phyloP scores from a whole-genome alignment of 2,888 invertebrate species.

The Byasa hedistus region DNA sequence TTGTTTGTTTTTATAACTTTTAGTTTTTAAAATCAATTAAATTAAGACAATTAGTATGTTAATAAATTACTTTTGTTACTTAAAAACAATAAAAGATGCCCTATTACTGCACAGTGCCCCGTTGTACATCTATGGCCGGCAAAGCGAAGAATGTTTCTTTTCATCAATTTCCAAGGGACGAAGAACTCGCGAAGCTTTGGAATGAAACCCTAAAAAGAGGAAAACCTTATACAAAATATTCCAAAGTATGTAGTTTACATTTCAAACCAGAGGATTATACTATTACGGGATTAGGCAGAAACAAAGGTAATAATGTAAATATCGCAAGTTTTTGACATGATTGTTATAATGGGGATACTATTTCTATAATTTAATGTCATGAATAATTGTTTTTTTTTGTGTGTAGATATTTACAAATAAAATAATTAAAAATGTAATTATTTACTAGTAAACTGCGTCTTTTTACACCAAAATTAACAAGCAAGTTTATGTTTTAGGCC shows the following conservation, averaged over 20 bases:
- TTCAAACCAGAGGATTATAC: conserved; percentile 71
- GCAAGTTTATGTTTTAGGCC: conserved; percentile 47
- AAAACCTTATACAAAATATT: conserved; percentile 76
- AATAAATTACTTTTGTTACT: conserved; percentile 3
- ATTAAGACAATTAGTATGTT: conserved; percentile 11
- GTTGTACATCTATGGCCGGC: conserved; percentile 76
- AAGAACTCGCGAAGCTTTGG: conserved; percentile 68
- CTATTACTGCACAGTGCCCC: conserved; percentile 76
- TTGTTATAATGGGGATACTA: conserved; percentile 17
- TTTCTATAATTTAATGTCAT: background rate
- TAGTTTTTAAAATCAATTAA: background rate
- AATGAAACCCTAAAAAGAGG: conserved; percentile 70
- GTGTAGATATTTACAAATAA: too few relatives aligned
- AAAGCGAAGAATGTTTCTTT: conserved; percentile 75
- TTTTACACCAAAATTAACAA: background rate
- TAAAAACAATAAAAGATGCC: conserved; percentile 52
- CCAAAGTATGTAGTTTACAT: conserved; percentile 74
- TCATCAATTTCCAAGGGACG: conserved; percentile 72
- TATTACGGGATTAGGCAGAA: conserved; percentile 69
- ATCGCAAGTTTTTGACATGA: conserved; percentile 1
- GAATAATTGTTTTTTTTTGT: background rate
- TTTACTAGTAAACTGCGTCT: background rate
- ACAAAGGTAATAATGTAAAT: conserved; percentile 57
- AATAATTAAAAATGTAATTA: background rate
- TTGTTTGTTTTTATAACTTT: conserved; percentile 61